A percentile compares a stretch with the other conserved stretches of the same genome.
Conservation (phyloP, 2,113 vertebrate genomes). For the Haemorhous mexicanus region DNA sequence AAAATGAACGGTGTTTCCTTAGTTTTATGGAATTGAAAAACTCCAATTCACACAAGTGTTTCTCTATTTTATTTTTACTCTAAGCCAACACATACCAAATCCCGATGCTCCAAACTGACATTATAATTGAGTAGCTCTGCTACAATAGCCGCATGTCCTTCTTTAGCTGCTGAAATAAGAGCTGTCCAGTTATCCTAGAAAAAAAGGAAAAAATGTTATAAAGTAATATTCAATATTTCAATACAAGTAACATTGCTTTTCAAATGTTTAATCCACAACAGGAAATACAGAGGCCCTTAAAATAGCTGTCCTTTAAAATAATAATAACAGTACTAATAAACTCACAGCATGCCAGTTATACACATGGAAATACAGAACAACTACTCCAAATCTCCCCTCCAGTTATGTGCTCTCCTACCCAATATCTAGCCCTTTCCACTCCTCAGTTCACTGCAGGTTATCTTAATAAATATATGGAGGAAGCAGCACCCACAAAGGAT, state of each 20-base stretch:
- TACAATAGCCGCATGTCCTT: constrained; percentile 88
- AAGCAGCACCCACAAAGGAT: not conserved
- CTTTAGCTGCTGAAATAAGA: constrained; percentile 93
- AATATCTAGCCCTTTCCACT: not conserved
- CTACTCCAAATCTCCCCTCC: not conserved
- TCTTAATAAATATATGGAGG: not conserved
- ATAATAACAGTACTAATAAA: not conserved
- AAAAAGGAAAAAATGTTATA: not conserved
- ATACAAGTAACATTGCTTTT: not conserved
- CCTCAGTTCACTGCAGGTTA: not conserved
- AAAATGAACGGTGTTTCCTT: not conserved
- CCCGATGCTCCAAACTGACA: constrained; percentile 89
- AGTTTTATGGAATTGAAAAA: not conserved
- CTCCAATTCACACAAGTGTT: not conserved
- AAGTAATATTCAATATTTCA: not conserved
- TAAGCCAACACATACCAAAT: constrained; percentile 82
- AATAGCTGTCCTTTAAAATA: not conserved
- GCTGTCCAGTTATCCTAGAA: constrained; percentile 97
- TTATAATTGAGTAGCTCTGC: constrained; percentile 85
- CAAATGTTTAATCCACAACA: not conserved
- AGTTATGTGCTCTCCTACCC: not conserved
- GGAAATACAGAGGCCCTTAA: not conserved
- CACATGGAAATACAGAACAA: not conserved
- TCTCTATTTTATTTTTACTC: not conserved
- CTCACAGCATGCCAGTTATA: not conserved